Conservation (phyloP, 2,113 vertebrate species). For the Alces alces region DNA sequence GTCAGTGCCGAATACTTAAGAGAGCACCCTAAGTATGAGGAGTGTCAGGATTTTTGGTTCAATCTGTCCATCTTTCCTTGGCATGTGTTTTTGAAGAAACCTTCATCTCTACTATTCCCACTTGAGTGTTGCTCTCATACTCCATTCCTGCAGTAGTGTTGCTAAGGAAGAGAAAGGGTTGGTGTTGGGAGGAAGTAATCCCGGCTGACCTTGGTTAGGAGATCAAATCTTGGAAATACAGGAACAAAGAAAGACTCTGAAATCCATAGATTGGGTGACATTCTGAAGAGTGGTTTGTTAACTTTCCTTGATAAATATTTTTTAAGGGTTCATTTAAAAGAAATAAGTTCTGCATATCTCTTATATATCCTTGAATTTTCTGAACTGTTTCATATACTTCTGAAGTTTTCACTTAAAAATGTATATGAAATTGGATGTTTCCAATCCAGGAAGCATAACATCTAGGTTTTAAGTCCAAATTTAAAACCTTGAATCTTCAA, state of each 20-base stretch:
- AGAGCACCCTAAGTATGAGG: background rate
- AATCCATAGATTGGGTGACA: background rate
- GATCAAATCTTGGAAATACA: background rate
- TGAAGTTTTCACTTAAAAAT: constrained; percentile 48
- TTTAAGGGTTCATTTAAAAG: background rate
- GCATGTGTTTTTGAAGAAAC: background rate
- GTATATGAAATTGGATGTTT: constrained; percentile 19
- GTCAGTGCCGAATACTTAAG: background rate
- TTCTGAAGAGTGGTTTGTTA: background rate
- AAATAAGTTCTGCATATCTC: background rate
- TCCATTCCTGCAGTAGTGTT: background rate
- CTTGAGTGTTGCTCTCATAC: background rate
- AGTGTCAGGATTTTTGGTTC: background rate
- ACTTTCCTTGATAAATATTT: background rate
- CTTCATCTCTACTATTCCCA: background rate
- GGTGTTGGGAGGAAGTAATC: background rate
- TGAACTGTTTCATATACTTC: background rate
- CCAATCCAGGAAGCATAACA: constrained; percentile 13
- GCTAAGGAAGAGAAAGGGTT: background rate
- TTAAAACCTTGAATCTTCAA: constrained; percentile 9
- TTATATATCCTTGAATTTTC: background rate
- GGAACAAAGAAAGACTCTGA: background rate
- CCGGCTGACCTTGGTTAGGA: background rate
- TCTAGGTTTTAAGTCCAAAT: constrained; percentile 13
- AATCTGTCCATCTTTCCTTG: background rate